These are phyloP conservation scores for Machimus rusticus DNA, from an alignment of 2,888 invertebrate species.

Conservation along the genomic window DNA sequence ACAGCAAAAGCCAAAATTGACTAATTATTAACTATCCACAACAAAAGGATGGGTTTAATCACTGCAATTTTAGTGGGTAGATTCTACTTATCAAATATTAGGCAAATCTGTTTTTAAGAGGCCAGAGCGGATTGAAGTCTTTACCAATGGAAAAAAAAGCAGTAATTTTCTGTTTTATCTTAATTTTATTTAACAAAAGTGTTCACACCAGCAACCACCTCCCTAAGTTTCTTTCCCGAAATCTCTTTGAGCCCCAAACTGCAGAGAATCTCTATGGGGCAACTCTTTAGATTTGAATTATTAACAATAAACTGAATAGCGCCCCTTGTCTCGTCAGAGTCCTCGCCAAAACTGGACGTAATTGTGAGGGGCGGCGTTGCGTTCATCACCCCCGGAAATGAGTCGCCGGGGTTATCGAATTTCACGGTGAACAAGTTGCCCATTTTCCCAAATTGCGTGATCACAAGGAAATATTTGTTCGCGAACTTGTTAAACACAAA, in stretches of 20 bases:
- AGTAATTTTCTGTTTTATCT: background rate
- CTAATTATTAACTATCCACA: too few species aligned
- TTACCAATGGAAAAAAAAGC: background rate
- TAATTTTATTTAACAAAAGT: constrained; percentile 40
- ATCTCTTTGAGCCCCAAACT: constrained; percentile 56
- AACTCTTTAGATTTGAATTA: constrained; percentile 54
- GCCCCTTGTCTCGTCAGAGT: constrained; percentile 56
- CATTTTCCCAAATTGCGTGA: constrained; percentile 58
- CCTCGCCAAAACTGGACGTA: constrained; percentile 55
- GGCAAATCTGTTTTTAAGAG: too few species aligned
- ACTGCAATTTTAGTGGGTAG: too few species aligned
- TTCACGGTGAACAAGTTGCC: constrained; percentile 56
- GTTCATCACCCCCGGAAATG: constrained; percentile 53
- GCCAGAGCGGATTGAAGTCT: background rate
- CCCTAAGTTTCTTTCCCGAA: constrained; percentile 52
- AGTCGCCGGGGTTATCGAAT: constrained; percentile 52
- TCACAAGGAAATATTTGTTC: constrained; percentile 57
- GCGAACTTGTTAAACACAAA: constrained; percentile 57
- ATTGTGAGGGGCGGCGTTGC: constrained; percentile 56
- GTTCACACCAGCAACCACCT: constrained; percentile 53
- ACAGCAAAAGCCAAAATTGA: too few species aligned
- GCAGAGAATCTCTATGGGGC: constrained; percentile 55
- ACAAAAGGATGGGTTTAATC: too few species aligned
- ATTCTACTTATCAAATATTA: too few species aligned
- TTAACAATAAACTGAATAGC: constrained; percentile 58